Base-by-base conservation (phyloP, 2,888 invertebrate species). In the Acrobasis repandana region DNA sequence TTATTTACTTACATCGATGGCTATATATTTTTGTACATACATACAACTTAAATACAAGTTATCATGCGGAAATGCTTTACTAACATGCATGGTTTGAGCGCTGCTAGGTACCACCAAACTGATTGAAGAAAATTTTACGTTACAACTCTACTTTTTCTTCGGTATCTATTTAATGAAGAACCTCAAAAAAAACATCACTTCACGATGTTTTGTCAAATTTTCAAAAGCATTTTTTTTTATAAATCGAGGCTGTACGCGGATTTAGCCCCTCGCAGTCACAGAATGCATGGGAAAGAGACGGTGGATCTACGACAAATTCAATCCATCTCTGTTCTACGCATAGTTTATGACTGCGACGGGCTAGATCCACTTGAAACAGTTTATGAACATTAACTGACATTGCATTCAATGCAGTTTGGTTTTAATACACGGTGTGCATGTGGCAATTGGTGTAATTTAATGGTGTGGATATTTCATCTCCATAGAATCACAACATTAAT, bases 71-170 rank as follows among this genome's bases (percentile, higher is more conserved):
- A 65, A 51, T 61, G 68, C 69, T 65, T 67, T 63, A 77, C 68
- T 77, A 71, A 81, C 71, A 67, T 80, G 87, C 86, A 86, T 85
- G 86, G 71, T 75, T 73, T 79, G 76, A 74, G 67, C 71, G 77
- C 64, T 43, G n/a, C 43, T 43, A 59, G 52, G 56, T 56, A 74
- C 74, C 73, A 70, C 64, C 70, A 71, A 77, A 73, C 63, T 66
- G 73, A 68, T 71, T 72, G 68, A 67, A 72, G 64, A 62, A 61
- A 60, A 58, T 6, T 28, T 28, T 28, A 28, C 6, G 0, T 28
- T 28, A 28, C 6, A 5, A 28, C 28, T 2, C 28, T 28, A 28
- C 2, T 28, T 28, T 28, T 28, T 28, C 28, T 28, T 28, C 28
- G 28, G 28, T 28, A 28, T 8, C 6, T 28, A 28, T 8, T 8